Conservation (phyloP, 2,113 vertebrate genomes). For the Indicator indicator region DNA sequence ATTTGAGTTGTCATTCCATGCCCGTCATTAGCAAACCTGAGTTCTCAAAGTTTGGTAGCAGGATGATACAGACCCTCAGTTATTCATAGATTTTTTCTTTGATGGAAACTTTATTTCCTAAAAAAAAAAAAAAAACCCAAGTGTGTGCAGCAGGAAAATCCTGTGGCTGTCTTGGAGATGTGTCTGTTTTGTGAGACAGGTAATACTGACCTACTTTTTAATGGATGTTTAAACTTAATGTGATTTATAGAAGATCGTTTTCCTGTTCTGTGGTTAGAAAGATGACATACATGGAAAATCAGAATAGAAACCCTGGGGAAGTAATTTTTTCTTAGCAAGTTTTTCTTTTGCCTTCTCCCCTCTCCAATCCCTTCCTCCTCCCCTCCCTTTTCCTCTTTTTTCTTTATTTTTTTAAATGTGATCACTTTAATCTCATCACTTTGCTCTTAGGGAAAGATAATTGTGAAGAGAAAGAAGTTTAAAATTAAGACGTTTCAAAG, state of each 20-base stretch:
- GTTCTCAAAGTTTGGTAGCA: not conserved
- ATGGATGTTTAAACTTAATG: not conserved
- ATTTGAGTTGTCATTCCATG: not conserved
- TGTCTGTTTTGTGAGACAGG: not conserved
- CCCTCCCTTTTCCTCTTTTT: not conserved
- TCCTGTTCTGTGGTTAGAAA: not conserved
- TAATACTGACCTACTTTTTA: not conserved
- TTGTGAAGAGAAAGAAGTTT: slow-evolving; percentile 12
- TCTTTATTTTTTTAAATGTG: not conserved
- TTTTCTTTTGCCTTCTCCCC: not conserved
- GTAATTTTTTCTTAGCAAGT: not conserved
- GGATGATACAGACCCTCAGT: not conserved
- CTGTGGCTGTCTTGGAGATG: not conserved
- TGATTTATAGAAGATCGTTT: slow-evolving; percentile 20
- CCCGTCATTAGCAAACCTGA: not conserved
- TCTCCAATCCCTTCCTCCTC: rapidly evolving
- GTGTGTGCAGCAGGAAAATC: not conserved
- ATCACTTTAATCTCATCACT: not conserved
- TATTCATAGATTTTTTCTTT: not conserved
- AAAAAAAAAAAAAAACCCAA: not conserved
- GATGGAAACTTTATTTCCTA: not conserved
- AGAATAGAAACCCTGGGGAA: not conserved
- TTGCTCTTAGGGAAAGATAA: slow-evolving; percentile 10
- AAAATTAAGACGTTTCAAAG: slow-evolving; percentile 26
- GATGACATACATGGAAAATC: not conserved